These are phyloP conservation scores for Unio pictorum DNA, from an alignment of 2,888 invertebrate genomes.

Conservation along the genomic window DNA sequence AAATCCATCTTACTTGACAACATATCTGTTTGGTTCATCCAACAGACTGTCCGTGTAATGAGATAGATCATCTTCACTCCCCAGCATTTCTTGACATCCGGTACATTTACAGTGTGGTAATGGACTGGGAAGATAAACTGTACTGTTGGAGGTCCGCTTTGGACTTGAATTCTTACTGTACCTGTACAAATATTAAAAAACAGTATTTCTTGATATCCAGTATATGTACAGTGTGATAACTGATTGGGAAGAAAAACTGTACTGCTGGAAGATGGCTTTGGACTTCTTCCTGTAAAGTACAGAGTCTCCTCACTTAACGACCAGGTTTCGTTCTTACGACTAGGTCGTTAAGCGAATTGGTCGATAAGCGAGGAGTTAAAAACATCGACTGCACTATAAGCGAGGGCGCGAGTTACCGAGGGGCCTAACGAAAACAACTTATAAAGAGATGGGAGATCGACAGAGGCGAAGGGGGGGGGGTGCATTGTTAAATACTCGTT, in stretches of 20 bases:
- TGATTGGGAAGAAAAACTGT: slow-evolving; percentile 37
- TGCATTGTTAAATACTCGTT: too few relatives aligned
- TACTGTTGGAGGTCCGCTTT: slow-evolving; percentile 17
- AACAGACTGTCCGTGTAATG: slow-evolving; percentile 27
- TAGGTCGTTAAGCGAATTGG: too few relatives aligned
- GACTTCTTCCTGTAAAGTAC: slow-evolving; percentile 15
- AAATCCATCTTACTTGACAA: slow-evolving; percentile 23
- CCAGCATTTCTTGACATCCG: slow-evolving; percentile 52
- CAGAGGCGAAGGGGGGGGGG: too few relatives aligned
- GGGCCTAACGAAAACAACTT: too few relatives aligned
- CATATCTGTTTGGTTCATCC: slow-evolving; percentile 23
- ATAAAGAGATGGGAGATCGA: too few relatives aligned
- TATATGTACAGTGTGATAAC: slow-evolving; percentile 57
- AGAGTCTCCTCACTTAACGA: too few relatives aligned
- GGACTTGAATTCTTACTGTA: slow-evolving; percentile 14
- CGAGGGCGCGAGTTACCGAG: too few relatives aligned
- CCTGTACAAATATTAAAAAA: slow-evolving; percentile 7
- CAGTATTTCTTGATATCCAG: slow-evolving; percentile 37
- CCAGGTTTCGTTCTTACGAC: too few relatives aligned
- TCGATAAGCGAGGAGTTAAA: too few relatives aligned
- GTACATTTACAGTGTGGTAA: slow-evolving; percentile 59
- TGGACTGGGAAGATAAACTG: slow-evolving; percentile 38
- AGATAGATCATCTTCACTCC: slow-evolving; percentile 47
- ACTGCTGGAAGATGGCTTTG: slow-evolving; percentile 16
- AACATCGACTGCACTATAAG: too few relatives aligned